These are phyloP conservation scores for Synanthedon formicaeformis DNA, from an alignment of 2,888 invertebrate species.

Conservation along the genomic window DNA sequence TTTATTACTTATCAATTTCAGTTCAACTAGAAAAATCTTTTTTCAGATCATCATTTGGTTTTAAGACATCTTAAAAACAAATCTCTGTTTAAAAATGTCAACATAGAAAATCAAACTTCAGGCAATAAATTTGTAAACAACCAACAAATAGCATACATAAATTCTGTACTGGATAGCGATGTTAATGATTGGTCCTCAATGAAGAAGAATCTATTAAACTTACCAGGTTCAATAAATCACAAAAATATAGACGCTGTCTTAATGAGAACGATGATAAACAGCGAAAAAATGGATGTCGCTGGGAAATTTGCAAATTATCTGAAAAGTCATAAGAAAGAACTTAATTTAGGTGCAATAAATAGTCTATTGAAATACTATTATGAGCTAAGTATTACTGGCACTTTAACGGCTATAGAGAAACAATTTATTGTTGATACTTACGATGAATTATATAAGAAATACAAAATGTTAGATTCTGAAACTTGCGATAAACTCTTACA, in stretches of 20 bases:
- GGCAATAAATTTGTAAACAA: slow-evolving; percentile 2
- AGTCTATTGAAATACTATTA: slow-evolving; percentile 70
- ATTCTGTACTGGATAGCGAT: slow-evolving; percentile 21
- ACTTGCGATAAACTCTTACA: slow-evolving; percentile 73
- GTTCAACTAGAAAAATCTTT: no score
- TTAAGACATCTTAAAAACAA: background rate
- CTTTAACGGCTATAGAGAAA: slow-evolving; percentile 55
- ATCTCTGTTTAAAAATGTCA: background rate
- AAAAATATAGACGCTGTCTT: slow-evolving; percentile 73
- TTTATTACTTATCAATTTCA: no score
- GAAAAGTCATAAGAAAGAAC: slow-evolving; percentile 42
- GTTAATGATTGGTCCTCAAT: slow-evolving; percentile 45
- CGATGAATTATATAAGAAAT: slow-evolving; percentile 52
- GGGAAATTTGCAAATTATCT: slow-evolving; percentile 72
- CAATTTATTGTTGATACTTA: slow-evolving; percentile 66
- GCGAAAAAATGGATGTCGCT: slow-evolving; percentile 57
- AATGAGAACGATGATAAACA: slow-evolving; percentile 58
- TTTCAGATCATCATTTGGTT: background rate
- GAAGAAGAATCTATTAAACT: slow-evolving; percentile 46
- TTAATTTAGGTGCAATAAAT: slow-evolving; percentile 71
- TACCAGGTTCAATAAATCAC: slow-evolving; percentile 38
- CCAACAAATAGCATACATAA: slow-evolving; percentile 40
- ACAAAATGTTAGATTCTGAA: slow-evolving; percentile 69
- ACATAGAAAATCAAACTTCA: background rate
- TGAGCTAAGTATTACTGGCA: slow-evolving; percentile 24